Percentiles rank a stretch among this genome's conserved stretches.
These are phyloP conservation scores for Colinus virginianus DNA, from an alignment of 2,113 vertebrate species.

Conservation along the genomic window DNA sequence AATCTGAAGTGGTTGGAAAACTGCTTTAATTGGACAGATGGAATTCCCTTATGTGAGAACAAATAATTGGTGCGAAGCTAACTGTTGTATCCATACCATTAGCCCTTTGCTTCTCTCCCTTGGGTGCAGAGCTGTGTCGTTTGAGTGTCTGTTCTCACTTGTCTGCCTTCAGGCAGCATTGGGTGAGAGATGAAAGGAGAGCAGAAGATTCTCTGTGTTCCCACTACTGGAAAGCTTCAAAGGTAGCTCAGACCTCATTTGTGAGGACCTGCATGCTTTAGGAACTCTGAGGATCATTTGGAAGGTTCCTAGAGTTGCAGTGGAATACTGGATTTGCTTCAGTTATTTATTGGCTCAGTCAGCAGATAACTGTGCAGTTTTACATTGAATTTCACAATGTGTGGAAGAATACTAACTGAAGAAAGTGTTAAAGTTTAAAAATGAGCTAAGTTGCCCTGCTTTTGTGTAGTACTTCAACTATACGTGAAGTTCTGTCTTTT, in stretches of 20 bases:
- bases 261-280: not conserved
- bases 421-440: not conserved
- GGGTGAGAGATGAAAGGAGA: not conserved
- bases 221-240: not conserved
- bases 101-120: not conserved
- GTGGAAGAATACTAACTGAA: not conserved
- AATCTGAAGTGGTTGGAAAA: not conserved
- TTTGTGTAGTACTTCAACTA: rapidly evolving
- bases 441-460: not conserved
- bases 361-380: not conserved
- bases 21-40: not conserved
- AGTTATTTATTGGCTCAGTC: not conserved
- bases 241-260: not conserved
- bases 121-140: not conserved
- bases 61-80: not conserved
- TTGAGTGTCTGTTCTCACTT: not conserved
- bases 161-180: not conserved
- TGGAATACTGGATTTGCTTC: not conserved
- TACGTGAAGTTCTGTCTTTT: not conserved
- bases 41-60: not conserved
- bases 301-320: not conserved
- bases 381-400: not conserved
- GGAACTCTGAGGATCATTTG: not conserved
- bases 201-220: not conserved
- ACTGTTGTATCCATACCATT: rapidly evolving